Base-by-base conservation (phyloP, 2,888 invertebrate genomes). In the Patella depressa region DNA sequence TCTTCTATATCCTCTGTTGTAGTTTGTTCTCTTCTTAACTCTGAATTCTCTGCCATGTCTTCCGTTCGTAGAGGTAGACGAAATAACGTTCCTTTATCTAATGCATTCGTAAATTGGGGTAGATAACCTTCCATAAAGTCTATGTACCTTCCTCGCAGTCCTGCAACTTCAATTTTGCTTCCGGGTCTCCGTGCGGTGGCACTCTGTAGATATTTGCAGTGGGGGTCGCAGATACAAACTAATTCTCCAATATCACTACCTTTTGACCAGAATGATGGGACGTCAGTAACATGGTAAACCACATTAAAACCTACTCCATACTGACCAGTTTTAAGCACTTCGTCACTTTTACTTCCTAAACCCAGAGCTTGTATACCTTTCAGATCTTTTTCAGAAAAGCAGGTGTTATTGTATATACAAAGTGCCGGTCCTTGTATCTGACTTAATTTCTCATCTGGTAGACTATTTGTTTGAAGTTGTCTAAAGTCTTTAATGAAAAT, bases 261-360 rank as follows among this genome's bases (percentile, higher is more conserved):
- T 12, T 79, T 81, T 7, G 89, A 87, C 71, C 89, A 77, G 81
- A 90, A 90, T 34, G 89, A 87, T 1, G 91, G 91, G 0, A 85
- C 88, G 79, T 91, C 90, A 53, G 91, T 91, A 14, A 91, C 73
- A 80, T 90, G 88, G 80, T 90, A 91, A 7, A 91, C 90, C 45
- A 86, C 87, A 81, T 90, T 91, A 80, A 91, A 91, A 0, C 91
- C 91, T 29, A 90, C 88, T 45, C 91, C 91, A 84, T 88, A 91
- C 74, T 90, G 88, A 4, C 91, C 90, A 0, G 88, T 89, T 78
- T 89, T 89, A 76, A 86, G 82, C 5, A 88, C 85, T 78, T 90
- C 89, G n/a, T 82, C 79, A n/a, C 80, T 74, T 80, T 90, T 90
- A 77, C 88, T 88, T 5, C 90, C 90, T 54, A 85, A 82, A 3